These are phyloP conservation scores for Auanema freiburgensis DNA, from an alignment of 2,888 invertebrate species.

Conservation along the genomic window DNA sequence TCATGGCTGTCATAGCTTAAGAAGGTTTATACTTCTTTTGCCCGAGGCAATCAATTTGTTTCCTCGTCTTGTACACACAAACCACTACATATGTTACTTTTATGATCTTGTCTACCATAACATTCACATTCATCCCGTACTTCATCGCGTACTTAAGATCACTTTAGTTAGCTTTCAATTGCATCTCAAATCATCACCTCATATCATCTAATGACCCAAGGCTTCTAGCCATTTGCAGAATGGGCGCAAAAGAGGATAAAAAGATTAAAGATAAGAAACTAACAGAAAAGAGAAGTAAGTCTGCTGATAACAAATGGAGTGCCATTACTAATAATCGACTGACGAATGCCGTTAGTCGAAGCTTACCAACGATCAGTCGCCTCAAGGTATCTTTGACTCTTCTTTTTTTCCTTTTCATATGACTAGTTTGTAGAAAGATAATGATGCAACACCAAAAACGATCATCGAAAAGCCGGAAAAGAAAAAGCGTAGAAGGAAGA, in stretches of 20 bases:
- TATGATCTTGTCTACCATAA: no score
- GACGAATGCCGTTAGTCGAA: conserved; percentile 39
- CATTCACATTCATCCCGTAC: no score
- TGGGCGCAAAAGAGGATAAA: no score
- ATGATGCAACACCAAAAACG: conserved; percentile 7
- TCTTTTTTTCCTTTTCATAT: not conserved
- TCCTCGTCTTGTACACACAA: no score
- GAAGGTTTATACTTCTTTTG: no score
- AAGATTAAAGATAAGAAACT: no score
- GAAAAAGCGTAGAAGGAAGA: conserved; percentile 17
- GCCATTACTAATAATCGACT: conserved; percentile 33
- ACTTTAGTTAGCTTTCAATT: no score
- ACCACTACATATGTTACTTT: no score
- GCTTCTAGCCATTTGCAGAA: no score
- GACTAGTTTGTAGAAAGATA: conserved; percentile 1
- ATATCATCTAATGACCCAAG: not conserved
- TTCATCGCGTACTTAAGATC: no score
- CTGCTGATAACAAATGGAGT: conserved; percentile 43
- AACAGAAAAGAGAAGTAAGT: conserved; percentile 32
- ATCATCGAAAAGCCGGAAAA: conserved; percentile 16
- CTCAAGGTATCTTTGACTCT: conserved; percentile 9
- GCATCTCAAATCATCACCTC: not conserved
- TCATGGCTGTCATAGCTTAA: no score
- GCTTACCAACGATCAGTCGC: conserved; percentile 44
- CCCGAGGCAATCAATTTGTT: no score